A percentile compares a stretch with the other conserved stretches of the same genome.
Conservation (phyloP, 2,888 invertebrate genomes). For the Ferrisia virgata region DNA sequence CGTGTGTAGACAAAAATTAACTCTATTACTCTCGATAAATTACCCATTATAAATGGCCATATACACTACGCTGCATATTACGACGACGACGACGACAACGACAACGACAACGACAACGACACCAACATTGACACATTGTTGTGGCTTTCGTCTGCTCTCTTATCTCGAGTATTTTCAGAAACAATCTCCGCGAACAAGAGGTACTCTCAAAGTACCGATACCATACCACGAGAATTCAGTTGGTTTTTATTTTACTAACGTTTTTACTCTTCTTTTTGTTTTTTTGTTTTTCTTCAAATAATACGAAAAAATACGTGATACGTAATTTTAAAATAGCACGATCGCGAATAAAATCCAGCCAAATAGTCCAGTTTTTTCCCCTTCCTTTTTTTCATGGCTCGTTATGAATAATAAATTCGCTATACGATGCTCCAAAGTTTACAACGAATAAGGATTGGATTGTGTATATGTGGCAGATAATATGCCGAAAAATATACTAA, state of each 20-base stretch:
- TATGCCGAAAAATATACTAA: no score
- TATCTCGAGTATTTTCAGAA: neutral
- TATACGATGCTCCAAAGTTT: no score
- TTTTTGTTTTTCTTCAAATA: neutral
- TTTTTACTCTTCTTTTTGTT: neutral
- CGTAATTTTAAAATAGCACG: neutral
- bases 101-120: no score
- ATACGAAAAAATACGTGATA: neutral
- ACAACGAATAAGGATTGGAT: no score
- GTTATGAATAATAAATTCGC: neutral
- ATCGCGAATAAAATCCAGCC: neutral
- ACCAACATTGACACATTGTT: conserved; percentile 6
- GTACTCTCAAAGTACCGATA: neutral
- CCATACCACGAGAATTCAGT: neutral
- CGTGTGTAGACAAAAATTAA: neutral
- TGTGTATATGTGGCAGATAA: no score
- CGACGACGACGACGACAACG: no score
- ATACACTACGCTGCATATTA: neutral
- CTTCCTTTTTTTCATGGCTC: neutral
- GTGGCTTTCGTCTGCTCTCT: neutral
- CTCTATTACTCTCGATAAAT: neutral
- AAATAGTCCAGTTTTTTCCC: neutral
- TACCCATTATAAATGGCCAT: neutral
- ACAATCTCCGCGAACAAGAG: neutral
- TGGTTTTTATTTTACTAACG: neutral